Evolutionary conservation across 1,140 invertebrate genomes (phyloP).

Genomic region (Theocolax elegans): DNA sequence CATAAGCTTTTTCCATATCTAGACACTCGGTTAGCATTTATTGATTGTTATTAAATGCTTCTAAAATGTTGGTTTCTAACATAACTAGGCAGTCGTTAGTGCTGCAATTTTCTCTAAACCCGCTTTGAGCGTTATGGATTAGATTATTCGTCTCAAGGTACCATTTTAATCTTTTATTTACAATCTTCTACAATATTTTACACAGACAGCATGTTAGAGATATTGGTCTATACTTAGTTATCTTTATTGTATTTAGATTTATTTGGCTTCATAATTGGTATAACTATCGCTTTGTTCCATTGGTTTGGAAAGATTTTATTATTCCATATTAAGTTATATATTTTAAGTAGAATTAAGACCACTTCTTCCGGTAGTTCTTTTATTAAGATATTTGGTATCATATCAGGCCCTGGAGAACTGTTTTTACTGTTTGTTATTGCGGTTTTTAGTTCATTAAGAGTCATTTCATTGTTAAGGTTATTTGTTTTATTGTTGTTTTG

Average conservation of each 20-base stretch:
- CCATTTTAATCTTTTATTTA: not conserved
- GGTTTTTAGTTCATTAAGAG: not conserved
- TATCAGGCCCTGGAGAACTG: not conserved
- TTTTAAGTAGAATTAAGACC: too few species aligned
- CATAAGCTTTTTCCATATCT: too few species aligned
- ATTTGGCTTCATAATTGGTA: not conserved
- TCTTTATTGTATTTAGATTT: not conserved
- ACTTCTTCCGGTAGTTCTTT: too few species aligned
- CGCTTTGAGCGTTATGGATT: not conserved
- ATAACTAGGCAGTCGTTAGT: not conserved
- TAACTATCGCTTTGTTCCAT: not conserved
- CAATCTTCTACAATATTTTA: not conserved
- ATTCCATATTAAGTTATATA: too few species aligned
- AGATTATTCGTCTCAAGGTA: not conserved
- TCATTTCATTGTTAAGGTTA: too few species aligned
- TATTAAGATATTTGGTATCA: too few species aligned
- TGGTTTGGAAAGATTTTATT: not conserved
- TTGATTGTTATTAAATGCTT: not conserved
- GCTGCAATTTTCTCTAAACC: not conserved
- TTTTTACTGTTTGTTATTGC: not conserved
- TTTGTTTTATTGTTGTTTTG: not conserved
- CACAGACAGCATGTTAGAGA: not conserved
- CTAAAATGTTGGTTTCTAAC: not conserved
- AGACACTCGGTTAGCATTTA: too few species aligned
- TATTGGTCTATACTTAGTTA: not conserved